Percentiles rank a stretch among this genome's conserved stretches.
These are phyloP conservation scores for Geodia barretti DNA, from an alignment of 37 sponge, comb jelly and placozoan species.

Conservation along the genomic window DNA sequence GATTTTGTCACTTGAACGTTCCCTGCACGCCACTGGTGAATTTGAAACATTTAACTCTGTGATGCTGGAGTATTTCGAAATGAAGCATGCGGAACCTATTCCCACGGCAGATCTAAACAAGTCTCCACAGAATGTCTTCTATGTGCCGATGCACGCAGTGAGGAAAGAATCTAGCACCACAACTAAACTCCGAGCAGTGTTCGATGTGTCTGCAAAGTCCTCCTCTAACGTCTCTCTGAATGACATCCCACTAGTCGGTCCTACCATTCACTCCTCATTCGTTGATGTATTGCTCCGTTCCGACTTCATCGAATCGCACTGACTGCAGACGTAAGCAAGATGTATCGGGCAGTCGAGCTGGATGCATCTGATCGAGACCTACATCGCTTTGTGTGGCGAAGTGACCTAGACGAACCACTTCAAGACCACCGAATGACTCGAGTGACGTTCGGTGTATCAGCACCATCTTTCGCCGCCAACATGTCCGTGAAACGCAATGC, in stretches of 20 bases:
- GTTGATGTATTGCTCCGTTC: slow-evolving; percentile 34
- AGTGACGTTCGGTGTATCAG: slow-evolving; percentile 19
- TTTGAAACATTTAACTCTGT: slow-evolving; percentile 19
- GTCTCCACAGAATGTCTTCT: slow-evolving; percentile 11
- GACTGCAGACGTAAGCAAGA: slow-evolving; percentile 29
- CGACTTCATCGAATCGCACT: slow-evolving; percentile 29
- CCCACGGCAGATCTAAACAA: slow-evolving; percentile 24
- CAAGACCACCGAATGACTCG: slow-evolving; percentile 22
- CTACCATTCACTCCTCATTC: slow-evolving; percentile 17
- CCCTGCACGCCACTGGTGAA: slow-evolving; percentile 4
- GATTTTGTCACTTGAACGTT: slow-evolving; percentile 27
- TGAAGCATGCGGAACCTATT: slow-evolving; percentile 22
- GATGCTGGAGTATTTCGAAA: slow-evolving; percentile 22
- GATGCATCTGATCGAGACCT: slow-evolving; percentile 14
- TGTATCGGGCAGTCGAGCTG: slow-evolving; percentile 9
- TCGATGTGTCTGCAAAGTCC: slow-evolving; percentile 30
- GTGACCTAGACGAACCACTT: neutral
- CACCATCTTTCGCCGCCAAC: slow-evolving; percentile 7
- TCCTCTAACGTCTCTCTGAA: slow-evolving; percentile 35
- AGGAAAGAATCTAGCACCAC: slow-evolving; percentile 28
- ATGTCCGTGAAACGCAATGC: slow-evolving; percentile 27
- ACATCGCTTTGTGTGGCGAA: slow-evolving; percentile 25
- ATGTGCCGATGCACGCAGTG: slow-evolving; percentile 45
- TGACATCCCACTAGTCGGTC: slow-evolving; percentile 24
- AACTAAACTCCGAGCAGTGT: slow-evolving; percentile 29